Evolutionary conservation across 1,140 invertebrate species (phyloP).

Genomic region (Spodoptera litura): DNA sequence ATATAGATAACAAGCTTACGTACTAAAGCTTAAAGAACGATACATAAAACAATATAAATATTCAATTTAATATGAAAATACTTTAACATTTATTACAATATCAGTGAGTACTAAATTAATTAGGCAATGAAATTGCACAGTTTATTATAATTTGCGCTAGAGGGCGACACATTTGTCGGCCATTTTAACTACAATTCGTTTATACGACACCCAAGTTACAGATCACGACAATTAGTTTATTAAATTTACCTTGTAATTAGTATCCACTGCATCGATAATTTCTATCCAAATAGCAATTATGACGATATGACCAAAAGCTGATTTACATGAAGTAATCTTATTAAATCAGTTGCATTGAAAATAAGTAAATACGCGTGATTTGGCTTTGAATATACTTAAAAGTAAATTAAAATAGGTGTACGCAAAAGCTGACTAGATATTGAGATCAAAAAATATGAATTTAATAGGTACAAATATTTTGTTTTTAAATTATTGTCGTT

Average conservation of each 20-base stretch:
- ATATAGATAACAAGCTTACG: conserved; percentile 30
- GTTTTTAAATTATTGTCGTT: conserved; percentile 41
- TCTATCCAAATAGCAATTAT: neutral
- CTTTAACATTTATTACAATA: conserved; percentile 41
- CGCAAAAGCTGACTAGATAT: conserved; percentile 32
- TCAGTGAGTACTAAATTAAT: conserved; percentile 37
- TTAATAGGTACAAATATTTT: conserved; percentile 8
- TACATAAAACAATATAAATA: conserved; percentile 43
- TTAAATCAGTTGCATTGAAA: too few species aligned
- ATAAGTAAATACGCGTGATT: neutral
- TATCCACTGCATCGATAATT: neutral
- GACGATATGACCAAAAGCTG: neutral
- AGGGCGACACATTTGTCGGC: conserved; percentile 14
- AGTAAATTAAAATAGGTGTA: conserved; percentile 7
- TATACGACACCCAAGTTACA: conserved; percentile 23
- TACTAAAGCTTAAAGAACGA: conserved; percentile 35
- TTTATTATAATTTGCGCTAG: conserved; percentile 47
- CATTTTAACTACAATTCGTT: conserved; percentile 20
- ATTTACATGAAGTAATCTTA: too few species aligned
- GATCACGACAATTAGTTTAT: conserved; percentile 24
- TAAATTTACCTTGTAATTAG: conserved; percentile 4
- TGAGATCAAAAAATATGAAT: conserved; percentile 36
- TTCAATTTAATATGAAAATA: conserved; percentile 40
- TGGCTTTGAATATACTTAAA: conserved; percentile 1
- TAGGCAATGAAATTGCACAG: conserved; percentile 48